Evolutionary conservation across 1,140 invertebrate genomes (phyloP).

Genomic region (Araneus ventricosus): DNA sequence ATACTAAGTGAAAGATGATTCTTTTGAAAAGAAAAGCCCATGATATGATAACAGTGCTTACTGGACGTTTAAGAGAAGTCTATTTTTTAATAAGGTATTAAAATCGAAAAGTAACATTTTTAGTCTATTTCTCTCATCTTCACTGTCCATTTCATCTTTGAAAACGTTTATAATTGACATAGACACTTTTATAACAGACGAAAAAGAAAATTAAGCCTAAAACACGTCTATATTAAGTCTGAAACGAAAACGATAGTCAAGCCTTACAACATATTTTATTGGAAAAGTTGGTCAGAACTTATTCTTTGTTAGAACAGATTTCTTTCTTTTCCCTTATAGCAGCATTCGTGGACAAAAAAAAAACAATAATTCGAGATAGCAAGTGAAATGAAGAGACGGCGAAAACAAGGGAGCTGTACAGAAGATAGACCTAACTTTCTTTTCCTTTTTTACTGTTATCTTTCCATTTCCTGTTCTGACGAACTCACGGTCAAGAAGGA

Average conservation of each 20-base stretch:
- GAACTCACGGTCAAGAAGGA: slow-evolving; percentile 26
- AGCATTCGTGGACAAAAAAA: not conserved
- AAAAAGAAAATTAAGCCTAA: too few species aligned
- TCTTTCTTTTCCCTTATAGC: not conserved
- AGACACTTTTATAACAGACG: too few species aligned
- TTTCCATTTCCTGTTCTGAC: slow-evolving; percentile 30
- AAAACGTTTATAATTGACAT: too few species aligned
- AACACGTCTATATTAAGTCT: not conserved
- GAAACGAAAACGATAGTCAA: not conserved
- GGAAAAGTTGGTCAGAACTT: not conserved
- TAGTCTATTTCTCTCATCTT: too few species aligned
- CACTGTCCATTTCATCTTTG: too few species aligned
- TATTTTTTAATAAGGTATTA: too few species aligned
- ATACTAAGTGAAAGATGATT: too few species aligned
- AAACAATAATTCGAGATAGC: slow-evolving; percentile 20
- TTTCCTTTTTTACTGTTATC: not conserved
- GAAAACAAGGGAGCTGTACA: slow-evolving; percentile 15
- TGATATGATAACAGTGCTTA: too few species aligned
- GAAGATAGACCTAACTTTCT: not conserved
- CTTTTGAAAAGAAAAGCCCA: too few species aligned
- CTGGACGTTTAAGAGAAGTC: too few species aligned
- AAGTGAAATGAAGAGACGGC: not conserved
- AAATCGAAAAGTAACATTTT: too few species aligned
- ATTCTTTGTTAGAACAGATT: not conserved
- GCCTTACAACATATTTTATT: not conserved